Base-by-base conservation (phyloP, 2,113 vertebrate genomes). In the Astatoreochromis straeleni region DNA sequence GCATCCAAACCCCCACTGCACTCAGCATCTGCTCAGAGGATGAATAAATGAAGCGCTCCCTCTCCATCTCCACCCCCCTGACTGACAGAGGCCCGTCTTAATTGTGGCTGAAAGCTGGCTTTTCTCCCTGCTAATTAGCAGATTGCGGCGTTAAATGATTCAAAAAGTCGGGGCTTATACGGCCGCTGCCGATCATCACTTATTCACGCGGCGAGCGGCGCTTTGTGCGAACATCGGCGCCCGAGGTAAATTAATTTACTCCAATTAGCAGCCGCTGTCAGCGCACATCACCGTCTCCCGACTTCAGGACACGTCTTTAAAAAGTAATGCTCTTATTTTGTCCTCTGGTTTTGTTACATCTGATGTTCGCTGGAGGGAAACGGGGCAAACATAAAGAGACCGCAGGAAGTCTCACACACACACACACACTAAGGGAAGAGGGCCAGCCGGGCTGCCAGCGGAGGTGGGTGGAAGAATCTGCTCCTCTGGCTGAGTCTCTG, bases 81-180 rank as follows among this genome's bases (percentile, higher is more conserved):
- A 93, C 94, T 96, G 95, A 94, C 95, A 93, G 92, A 90, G 93
- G 93, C 92, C 91, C 53, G 24, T 96, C 96, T 95, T 96, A 96
- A 96, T 96, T 95, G 95, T 95, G 93, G 93, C 96, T 95, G 96
- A 96, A 97, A 95, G 93, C 96, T 82, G 90, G 85, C 93, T 97
- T 95, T 92, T 94, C 95, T 94, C 92, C 90, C 92, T 84, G 96
- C 95, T 97, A 96, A 96, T 96, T 97, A 97, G 96, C 96, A 96
- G 96, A 96, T 96, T 96, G 96, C 92, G 31, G 92, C 96, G 93
- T 95, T 97, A 97, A 97, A 96, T 96, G 96, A 97, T 97, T 97
- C 94, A 97, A 96, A 96, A 96, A 96, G 95, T 95, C 94, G 12
- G 96, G 94, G 95, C 89, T 95, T 88, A 94, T 94, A 85, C 68